Percentiles rank a stretch among this genome's conserved stretches.
Conservation (phyloP, 1,140 invertebrate genomes). For the Aphelinus atriplicis region DNA sequence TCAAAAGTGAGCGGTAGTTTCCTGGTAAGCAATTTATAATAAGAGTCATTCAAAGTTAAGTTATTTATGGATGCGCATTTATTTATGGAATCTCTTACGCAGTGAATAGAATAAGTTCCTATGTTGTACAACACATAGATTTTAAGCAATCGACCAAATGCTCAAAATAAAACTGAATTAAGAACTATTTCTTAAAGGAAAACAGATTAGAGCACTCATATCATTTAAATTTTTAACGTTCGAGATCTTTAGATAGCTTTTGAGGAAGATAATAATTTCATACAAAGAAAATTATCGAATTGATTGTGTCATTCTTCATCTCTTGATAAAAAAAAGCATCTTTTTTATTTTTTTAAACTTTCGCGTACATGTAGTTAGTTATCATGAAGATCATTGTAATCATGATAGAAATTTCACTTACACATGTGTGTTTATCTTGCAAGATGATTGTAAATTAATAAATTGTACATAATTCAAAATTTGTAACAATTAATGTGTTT, state of each 20-base stretch:
- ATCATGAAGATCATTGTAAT: background rate
- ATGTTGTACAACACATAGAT: background rate
- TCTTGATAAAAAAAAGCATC: conserved; percentile 10
- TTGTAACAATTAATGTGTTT: conserved; percentile 16
- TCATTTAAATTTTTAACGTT: no score
- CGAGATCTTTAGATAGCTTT: no score
- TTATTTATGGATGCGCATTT: conserved; percentile 1
- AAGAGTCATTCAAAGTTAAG: background rate
- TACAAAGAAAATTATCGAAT: no score
- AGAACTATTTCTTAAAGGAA: no score
- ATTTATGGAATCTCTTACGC: conserved; percentile 15
- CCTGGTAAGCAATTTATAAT: conserved; percentile 2
- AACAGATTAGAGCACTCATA: no score
- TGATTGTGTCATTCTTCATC: background rate
- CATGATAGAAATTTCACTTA: conserved; percentile 13
- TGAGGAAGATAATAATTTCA: no score
- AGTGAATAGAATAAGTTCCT: conserved; percentile 8
- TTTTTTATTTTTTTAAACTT: conserved; percentile 32
- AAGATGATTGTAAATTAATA: conserved; percentile 16
- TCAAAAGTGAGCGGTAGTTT: no score
- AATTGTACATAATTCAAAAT: conserved; percentile 29
- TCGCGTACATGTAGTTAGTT: conserved; percentile 7
- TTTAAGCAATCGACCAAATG: no score
- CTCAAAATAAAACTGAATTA: no score
- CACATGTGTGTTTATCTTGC: conserved; percentile 14